phyloP scores from a whole-genome alignment of 2,888 invertebrate species.

The Xestia xanthographa region DNA sequence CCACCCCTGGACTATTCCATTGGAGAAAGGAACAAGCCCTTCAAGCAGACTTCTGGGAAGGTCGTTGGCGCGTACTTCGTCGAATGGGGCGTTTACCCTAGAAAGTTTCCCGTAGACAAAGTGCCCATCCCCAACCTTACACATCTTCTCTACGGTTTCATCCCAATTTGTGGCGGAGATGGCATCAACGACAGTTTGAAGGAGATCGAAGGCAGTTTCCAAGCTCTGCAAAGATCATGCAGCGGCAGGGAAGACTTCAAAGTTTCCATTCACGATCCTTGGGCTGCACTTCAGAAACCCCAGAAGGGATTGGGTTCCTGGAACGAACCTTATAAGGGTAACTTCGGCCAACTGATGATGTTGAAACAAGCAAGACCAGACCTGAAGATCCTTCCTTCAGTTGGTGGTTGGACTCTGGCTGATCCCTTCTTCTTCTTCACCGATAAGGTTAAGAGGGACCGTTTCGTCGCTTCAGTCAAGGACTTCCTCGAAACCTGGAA shows the following conservation, averaged over 20 bases:
- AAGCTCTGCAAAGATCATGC: slow-evolving; percentile 87
- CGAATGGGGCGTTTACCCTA: slow-evolving; percentile 88
- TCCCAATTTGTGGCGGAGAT: slow-evolving; percentile 88
- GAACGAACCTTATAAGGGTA: slow-evolving; percentile 89
- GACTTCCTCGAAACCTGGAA: slow-evolving; percentile 88
- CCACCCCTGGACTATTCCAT: slow-evolving; percentile 84
- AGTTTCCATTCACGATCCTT: slow-evolving; percentile 88
- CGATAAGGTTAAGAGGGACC: slow-evolving; percentile 82
- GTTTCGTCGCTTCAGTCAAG: slow-evolving; percentile 86
- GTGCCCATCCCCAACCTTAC: slow-evolving; percentile 86
- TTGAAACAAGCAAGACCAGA: slow-evolving; percentile 87
- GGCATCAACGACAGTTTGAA: slow-evolving; percentile 89
- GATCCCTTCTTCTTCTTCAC: slow-evolving; percentile 88
- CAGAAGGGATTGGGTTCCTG: slow-evolving; percentile 87
- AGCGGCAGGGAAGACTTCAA: slow-evolving; percentile 88
- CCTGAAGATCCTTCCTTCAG: slow-evolving; percentile 85
- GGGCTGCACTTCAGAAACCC: slow-evolving; percentile 88
- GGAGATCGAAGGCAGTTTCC: slow-evolving; percentile 88
- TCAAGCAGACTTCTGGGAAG: slow-evolving; percentile 88
- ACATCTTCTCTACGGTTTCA: slow-evolving; percentile 87
- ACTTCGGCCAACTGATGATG: slow-evolving; percentile 88
- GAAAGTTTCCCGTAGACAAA: slow-evolving; percentile 86
- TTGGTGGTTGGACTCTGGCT: slow-evolving; percentile 88
- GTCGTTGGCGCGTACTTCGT: slow-evolving; percentile 88
- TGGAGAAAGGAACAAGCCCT: slow-evolving; percentile 86